A percentile compares a stretch with the other conserved stretches of the same genome.
Conservation (phyloP, 2,888 invertebrate species). For the Agrochola lota region DNA sequence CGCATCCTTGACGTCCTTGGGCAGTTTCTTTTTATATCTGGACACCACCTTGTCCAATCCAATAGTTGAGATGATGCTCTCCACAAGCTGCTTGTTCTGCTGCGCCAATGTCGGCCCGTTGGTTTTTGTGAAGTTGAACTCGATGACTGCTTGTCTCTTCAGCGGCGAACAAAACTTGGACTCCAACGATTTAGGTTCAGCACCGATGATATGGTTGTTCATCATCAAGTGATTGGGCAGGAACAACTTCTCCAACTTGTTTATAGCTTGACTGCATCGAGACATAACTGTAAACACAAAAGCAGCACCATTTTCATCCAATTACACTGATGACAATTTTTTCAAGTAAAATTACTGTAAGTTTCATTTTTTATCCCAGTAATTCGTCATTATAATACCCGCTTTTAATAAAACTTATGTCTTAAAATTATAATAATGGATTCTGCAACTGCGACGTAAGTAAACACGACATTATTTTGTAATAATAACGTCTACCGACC, state of each 20-base stretch:
- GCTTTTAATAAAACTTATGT: slow-evolving; percentile 3
- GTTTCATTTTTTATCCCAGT: neutral
- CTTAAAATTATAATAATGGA: slow-evolving; percentile 12
- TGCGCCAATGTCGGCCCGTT: slow-evolving; percentile 70
- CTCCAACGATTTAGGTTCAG: slow-evolving; percentile 53
- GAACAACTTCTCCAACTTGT: slow-evolving; percentile 77
- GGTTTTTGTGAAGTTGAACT: slow-evolving; percentile 83
- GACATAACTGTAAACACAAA: slow-evolving; percentile 85
- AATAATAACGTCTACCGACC: neutral
- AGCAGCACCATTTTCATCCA: slow-evolving; percentile 66
- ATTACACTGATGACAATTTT: slow-evolving; percentile 32
- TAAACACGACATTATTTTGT: neutral
- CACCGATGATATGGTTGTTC: slow-evolving; percentile 73
- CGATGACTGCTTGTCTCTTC: slow-evolving; percentile 81
- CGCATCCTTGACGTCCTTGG: slow-evolving; percentile 80
- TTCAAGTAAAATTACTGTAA: neutral
- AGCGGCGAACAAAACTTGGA: slow-evolving; percentile 84
- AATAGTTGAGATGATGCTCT: slow-evolving; percentile 81
- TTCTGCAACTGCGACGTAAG: neutral
- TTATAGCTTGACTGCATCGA: slow-evolving; percentile 83
- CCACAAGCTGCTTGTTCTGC: slow-evolving; percentile 84
- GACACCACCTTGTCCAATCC: slow-evolving; percentile 80
- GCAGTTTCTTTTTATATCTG: slow-evolving; percentile 77
- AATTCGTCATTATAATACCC: neutral
- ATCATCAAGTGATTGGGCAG: slow-evolving; percentile 82